These are phyloP conservation scores for Notarius lentiginosus DNA, from an alignment of 2,113 vertebrate genomes.

Conservation along the genomic window DNA sequence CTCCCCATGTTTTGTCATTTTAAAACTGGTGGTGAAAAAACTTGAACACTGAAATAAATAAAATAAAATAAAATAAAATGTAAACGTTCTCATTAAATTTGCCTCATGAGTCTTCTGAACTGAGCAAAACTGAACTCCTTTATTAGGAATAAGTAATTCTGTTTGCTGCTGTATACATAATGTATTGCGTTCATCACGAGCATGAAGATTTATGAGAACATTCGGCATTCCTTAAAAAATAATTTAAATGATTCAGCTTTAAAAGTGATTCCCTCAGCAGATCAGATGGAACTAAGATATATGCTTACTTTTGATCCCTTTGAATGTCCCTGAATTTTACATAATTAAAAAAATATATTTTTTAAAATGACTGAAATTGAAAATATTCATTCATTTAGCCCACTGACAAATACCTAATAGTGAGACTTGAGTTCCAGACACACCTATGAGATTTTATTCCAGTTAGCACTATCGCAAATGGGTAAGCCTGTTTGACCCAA, in stretches of 20 bases:
- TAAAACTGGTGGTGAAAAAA: neutral
- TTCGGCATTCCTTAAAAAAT: neutral
- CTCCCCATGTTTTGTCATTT: too few relatives aligned
- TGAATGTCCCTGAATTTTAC: neutral
- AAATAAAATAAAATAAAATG: neutral
- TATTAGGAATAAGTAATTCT: neutral
- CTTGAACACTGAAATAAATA: neutral
- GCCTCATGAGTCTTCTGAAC: neutral
- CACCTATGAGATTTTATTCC: neutral
- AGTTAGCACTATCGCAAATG: neutral
- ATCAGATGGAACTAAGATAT: neutral
- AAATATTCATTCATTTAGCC: neutral
- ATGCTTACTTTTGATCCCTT: neutral
- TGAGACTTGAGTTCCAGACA: neutral
- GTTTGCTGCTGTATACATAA: neutral
- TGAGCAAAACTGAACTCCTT: neutral
- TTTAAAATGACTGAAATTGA: neutral
- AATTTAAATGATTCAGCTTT: neutral
- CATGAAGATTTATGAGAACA: neutral
- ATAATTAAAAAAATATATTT: neutral
- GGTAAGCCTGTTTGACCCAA: neutral
- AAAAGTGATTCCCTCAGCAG: neutral
- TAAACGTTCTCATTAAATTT: neutral
- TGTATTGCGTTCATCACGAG: neutral
- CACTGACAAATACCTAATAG: neutral